Base-by-base conservation (phyloP, 2,888 invertebrate species). In the Eledona agricola region DNA sequence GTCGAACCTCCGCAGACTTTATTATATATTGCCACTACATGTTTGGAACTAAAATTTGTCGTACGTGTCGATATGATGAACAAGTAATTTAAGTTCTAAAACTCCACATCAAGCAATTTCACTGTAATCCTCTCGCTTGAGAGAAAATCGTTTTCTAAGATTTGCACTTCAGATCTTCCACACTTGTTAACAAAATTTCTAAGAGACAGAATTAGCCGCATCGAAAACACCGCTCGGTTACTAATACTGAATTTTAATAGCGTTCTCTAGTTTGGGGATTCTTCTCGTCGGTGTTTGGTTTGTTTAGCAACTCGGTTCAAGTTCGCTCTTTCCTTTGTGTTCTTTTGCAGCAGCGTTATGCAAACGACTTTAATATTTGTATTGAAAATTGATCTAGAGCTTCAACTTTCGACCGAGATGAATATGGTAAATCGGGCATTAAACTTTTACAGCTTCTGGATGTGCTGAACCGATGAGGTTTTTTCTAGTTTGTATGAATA, bases 11-110 rank as follows among this genome's bases (percentile, higher is more conserved):
- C n/a, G n/a, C n/a, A n/a, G n/a, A 40, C 26, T 40, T 40, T 40
- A 28, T 40, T 40, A 42, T 42, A 29, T 42, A 42, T 42, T 42
- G 42, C 42, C 17, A 42, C 31, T 42, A 31, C 42, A 42, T 42
- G 42, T 15, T 42, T 15, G 42, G 12, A 29, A 42, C 20, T 20
- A 16, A 15, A 42, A 42, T 29, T 42, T 26, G 16, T 10, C 35
- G 34, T 47, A 47, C 47, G 47, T 47, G 47, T 47, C 35, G 34
- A 47, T 47, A 35, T 54, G 51, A 46, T 50, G 46, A 57, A 42
- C 58, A 62, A 59, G 62, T 60, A 65, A 65, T 65, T 63, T 63
- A 63, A 63, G 59, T 62, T 64, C 60, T 50, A 52, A 56, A 64
- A 63, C 63, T 65, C 51, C 54, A 57, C 56, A 59, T 59, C 55